Evolutionary conservation across 2,113 vertebrate genomes (phyloP).

Genomic region (Eulacestoma nigropectus): DNA sequence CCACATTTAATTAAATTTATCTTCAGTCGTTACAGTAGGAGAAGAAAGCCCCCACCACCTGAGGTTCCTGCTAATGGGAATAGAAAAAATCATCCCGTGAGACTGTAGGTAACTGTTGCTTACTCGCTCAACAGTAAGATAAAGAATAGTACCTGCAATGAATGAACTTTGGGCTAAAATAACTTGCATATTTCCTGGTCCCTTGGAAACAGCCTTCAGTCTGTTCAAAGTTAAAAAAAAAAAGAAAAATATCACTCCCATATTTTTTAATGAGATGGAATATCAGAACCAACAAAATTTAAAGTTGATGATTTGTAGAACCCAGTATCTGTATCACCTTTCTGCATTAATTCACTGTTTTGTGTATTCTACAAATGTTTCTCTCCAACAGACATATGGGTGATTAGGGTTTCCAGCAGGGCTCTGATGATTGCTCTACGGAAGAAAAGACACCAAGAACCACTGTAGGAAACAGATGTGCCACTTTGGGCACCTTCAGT

Average conservation of each 20-base stretch:
- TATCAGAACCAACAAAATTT: background rate
- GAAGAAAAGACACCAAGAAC: constrained; percentile 1
- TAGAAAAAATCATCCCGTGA: background rate
- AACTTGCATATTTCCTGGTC: background rate
- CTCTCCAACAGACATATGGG: background rate
- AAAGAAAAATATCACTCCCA: background rate
- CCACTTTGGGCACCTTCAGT: background rate
- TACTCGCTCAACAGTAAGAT: background rate
- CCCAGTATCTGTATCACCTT: background rate
- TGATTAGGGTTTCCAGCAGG: background rate
- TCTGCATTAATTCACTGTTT: background rate
- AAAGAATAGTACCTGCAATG: background rate
- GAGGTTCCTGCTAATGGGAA: background rate
- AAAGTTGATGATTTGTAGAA: background rate
- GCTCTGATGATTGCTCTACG: background rate
- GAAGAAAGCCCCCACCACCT: background rate
- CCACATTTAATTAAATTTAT: constrained; percentile 26
- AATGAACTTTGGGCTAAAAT: background rate
- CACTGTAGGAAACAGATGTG: constrained; percentile 1
- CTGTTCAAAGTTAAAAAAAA: background rate
- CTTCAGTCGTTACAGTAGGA: background rate
- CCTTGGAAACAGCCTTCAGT: background rate
- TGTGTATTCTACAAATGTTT: background rate
- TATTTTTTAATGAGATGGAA: background rate
- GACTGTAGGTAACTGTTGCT: background rate